Base-by-base conservation (phyloP, 2,888 invertebrate genomes). In the Polymixis lichenea region DNA sequence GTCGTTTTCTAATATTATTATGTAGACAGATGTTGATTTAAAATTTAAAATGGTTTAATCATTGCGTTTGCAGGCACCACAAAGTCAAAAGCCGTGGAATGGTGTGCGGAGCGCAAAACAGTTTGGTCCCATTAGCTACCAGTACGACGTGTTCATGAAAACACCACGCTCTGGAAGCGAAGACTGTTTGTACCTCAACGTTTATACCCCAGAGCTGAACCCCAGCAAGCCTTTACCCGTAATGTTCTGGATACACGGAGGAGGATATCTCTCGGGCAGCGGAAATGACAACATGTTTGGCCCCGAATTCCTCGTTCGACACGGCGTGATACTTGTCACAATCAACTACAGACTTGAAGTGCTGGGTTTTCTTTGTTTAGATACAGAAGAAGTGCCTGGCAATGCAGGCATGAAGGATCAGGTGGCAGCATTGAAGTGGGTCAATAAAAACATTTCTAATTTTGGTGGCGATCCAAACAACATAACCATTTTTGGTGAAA, bases 391-490 rank as follows among this genome's bases (percentile, higher is more conserved):
- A 22, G 91, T 92, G 1, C 92, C 94, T 1, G 94, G 94, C 6
- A 94, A 94, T 73, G 92, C 94, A 13, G 94, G 92, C 4, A 84
- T 94, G 87, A 94, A 94, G 71, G 94, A 94, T 70, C 94, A 94
- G 89, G 92, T 93, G 0, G 89, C 89, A 19, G 94, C 94, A 0
- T 77, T 94, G 7, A 89, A 77, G 67, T 94, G 93, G 93, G 88
- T 92, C 0, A 76, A 90, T 58, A 85, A 87, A 43, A 92, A 93
- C 65, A 92, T 93, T 65, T 64, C 68, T 0, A 79, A 79, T 28
- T 92, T 93, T 66, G 92, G 92, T 22, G 93, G 93, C 0, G 91
- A 93, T 76, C 90, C 91, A 3, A 77, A 89, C 7, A 90, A 90
- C 53, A 87, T 93, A 0, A 93, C 93, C 0, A 87, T 93, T 32